These are phyloP conservation scores for Rhabdophis nuchalis DNA, from an alignment of 2,797 vertebrate genomes.

Conservation along the genomic window DNA sequence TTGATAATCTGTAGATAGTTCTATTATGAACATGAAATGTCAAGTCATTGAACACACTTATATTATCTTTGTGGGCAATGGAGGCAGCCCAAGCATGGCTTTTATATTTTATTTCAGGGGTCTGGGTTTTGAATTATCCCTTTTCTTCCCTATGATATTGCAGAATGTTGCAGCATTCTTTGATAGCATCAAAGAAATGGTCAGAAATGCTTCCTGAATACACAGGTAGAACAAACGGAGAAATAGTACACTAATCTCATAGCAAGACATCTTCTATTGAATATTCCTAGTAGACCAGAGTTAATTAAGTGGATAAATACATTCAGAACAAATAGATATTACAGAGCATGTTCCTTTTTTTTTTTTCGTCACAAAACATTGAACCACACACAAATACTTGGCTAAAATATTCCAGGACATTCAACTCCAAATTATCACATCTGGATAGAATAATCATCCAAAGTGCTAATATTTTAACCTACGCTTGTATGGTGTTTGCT, in stretches of 20 bases:
- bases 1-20: not conserved
- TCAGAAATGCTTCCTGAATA: not conserved
- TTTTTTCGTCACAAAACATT: slow-evolving; percentile 8
- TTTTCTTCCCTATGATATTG: not conserved
- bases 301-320: slow-evolving; percentile 20
- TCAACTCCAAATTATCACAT: slow-evolving; percentile 19
- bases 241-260: not conserved
- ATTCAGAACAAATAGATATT: slow-evolving; percentile 17
- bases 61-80: not conserved
- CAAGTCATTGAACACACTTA: not conserved
- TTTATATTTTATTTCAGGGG: not conserved
- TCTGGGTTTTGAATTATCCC: not conserved
- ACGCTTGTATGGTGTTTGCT: slow-evolving; percentile 8
- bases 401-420: slow-evolving; percentile 2
- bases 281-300: not conserved
- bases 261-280: not conserved
- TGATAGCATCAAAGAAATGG: not conserved
- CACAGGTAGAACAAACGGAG: not conserved
- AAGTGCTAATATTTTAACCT: slow-evolving; percentile 5
- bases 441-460: slow-evolving; percentile 17
- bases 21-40: not conserved
- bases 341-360: not conserved
- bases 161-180: not conserved
- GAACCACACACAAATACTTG: slow-evolving; percentile 8
- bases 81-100: not conserved